Evolutionary conservation across 2,113 vertebrate species (phyloP).

Genomic region (Phoxinus phoxinus): DNA sequence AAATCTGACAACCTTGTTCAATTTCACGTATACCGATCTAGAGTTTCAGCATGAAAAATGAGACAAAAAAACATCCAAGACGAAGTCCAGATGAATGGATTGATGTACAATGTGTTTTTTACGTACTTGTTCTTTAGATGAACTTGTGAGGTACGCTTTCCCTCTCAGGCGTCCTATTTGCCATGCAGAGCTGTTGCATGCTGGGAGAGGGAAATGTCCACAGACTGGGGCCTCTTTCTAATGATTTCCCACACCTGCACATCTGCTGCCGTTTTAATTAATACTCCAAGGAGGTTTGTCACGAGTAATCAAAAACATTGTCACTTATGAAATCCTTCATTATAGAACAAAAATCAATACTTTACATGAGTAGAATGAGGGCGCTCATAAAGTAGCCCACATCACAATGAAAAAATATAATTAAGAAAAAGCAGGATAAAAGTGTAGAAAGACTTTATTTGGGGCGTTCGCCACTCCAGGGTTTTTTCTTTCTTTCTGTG

Average conservation of each 20-base stretch:
- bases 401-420: slow-evolving; percentile 83
- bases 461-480: slow-evolving; percentile 78
- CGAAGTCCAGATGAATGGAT: neutral
- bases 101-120: slow-evolving; percentile 10
- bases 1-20: slow-evolving; percentile 23
- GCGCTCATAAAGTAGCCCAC: slow-evolving; percentile 84
- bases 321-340: slow-evolving; percentile 85
- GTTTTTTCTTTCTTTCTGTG: slow-evolving; percentile 29
- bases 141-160: slow-evolving; percentile 79
- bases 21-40: neutral
- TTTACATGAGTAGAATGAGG: slow-evolving; percentile 86
- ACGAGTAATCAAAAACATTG: slow-evolving; percentile 93
- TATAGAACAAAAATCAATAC: slow-evolving; percentile 83
- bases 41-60: slow-evolving; percentile 25
- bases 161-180: slow-evolving; percentile 83
- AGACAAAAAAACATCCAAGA: neutral
- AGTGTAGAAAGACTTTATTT: slow-evolving; percentile 74
- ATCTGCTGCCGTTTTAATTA: slow-evolving; percentile 95
- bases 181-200: slow-evolving; percentile 85
- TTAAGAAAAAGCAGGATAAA: slow-evolving; percentile 5
- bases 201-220: slow-evolving; percentile 41
- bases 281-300: slow-evolving; percentile 92
- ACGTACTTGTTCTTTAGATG: slow-evolving; percentile 75
- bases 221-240: slow-evolving; percentile 69
- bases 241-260: slow-evolving; percentile 91